A percentile compares a stretch with the other conserved stretches of the same genome.
Conservation (phyloP, 2,888 invertebrate species). For the Acronicta psi region DNA sequence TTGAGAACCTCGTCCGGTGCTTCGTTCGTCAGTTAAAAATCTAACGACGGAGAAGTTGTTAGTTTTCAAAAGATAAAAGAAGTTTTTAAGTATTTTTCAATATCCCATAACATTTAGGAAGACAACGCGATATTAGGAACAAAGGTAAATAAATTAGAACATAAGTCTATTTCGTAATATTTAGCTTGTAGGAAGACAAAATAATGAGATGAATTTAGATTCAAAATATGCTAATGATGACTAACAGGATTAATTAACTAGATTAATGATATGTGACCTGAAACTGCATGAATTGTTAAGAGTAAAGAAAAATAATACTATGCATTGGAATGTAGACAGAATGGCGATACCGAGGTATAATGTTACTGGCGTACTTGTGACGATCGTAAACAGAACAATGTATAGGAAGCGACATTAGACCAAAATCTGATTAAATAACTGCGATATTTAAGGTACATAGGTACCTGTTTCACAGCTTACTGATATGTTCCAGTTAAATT, state of each 20-base stretch:
- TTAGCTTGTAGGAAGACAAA: slow-evolving; percentile 11
- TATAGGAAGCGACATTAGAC: too few relatives aligned
- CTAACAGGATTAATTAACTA: neutral
- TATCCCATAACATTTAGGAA: neutral
- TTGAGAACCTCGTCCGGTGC: too few relatives aligned
- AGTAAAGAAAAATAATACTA: slow-evolving; percentile 51
- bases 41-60: too few relatives aligned
- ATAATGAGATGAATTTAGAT: neutral
- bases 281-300: slow-evolving; percentile 14
- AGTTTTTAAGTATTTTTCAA: neutral
- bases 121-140: slow-evolving; percentile 5
- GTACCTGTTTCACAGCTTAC: too few relatives aligned
- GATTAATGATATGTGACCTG: neutral
- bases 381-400: neutral
- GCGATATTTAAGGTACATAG: too few relatives aligned
- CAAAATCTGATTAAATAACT: too few relatives aligned
- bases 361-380: neutral
- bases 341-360: slow-evolving; percentile 44
- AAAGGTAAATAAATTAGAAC: slow-evolving; percentile 9
- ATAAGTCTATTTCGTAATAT: slow-evolving; percentile 8
- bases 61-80: too few relatives aligned
- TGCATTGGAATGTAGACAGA: slow-evolving; percentile 56
- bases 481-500: too few relatives aligned
- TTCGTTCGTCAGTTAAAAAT: too few relatives aligned
- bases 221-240: neutral